Conservation (phyloP, 2,888 invertebrate species). For the Watsonalla cultraria region DNA sequence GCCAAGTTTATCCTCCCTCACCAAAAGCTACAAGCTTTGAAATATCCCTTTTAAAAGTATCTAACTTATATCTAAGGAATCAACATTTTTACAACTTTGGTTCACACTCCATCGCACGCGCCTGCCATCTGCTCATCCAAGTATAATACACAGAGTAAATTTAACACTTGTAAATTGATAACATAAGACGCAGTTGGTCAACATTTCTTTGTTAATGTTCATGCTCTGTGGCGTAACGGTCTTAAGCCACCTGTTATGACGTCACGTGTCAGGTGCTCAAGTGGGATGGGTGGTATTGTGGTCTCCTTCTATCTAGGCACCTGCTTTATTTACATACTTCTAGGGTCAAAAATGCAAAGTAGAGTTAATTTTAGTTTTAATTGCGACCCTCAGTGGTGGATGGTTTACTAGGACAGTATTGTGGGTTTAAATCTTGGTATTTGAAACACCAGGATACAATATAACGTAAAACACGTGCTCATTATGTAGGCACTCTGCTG, state of each 20-base stretch:
- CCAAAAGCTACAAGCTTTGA: not conserved
- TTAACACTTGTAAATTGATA: not conserved
- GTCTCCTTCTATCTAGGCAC: conserved; percentile 18
- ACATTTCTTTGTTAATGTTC: not conserved
- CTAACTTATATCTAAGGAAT: conserved; percentile 2
- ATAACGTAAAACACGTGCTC: too few species aligned
- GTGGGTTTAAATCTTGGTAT: too few species aligned
- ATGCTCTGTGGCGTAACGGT: conserved; percentile 43
- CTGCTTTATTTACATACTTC: not conserved
- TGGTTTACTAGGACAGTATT: too few species aligned
- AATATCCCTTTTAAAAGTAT: not conserved
- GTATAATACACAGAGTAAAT: conserved; percentile 9
- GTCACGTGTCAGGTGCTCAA: conserved; percentile 43
- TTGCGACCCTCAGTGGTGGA: too few species aligned
- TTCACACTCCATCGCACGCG: conserved; percentile 46
- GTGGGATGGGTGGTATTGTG: conserved; percentile 12
- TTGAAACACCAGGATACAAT: too few species aligned
- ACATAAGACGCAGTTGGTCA: not conserved
- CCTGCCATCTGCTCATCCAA: conserved; percentile 34
- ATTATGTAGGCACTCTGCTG: too few species aligned
- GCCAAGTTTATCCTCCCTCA: not conserved
- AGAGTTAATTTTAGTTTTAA: too few species aligned
- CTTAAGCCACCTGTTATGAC: conserved; percentile 45
- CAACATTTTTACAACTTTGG: conserved; percentile 10
- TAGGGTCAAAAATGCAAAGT: not conserved